phyloP scores from a whole-genome alignment of 2,797 vertebrate genomes.

The Antrozous pallidus region DNA sequence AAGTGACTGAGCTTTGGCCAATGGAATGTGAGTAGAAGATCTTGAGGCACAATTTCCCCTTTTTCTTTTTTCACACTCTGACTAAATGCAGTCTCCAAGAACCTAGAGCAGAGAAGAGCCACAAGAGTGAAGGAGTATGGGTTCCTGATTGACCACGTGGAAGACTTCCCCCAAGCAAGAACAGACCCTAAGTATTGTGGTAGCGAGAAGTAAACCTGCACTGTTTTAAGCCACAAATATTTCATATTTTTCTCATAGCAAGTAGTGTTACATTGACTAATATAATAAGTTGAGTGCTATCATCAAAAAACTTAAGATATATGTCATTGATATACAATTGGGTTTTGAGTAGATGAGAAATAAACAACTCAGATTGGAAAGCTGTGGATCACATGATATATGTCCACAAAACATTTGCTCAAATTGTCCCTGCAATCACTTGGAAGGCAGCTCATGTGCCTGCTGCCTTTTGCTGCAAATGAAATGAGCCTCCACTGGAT shows the following conservation, averaged over 20 bases:
- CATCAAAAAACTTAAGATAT: background rate
- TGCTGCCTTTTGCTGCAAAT: background rate
- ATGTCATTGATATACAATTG: background rate
- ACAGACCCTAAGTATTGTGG: background rate
- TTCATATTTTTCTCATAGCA: background rate
- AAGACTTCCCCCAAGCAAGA: background rate
- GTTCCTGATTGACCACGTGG: background rate
- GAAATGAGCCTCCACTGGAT: background rate
- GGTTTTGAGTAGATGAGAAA: background rate
- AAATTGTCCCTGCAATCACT: background rate
- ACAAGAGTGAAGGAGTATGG: background rate
- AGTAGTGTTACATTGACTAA: background rate
- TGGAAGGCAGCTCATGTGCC: background rate
- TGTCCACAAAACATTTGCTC: background rate
- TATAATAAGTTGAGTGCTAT: background rate
- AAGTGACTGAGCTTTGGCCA: background rate
- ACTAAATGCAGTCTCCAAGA: background rate
- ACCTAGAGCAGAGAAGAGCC: background rate
- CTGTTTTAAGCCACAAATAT: background rate
- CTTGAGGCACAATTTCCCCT: background rate
- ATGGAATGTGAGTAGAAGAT: background rate
- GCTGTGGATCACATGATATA: background rate
- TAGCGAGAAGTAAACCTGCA: background rate
- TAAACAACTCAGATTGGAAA: background rate
- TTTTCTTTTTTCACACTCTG: background rate